Percentiles rank a stretch among this genome's conserved stretches.
These are phyloP conservation scores for Furcifer pardalis DNA, from an alignment of 2,797 vertebrate genomes.

Conservation along the genomic window DNA sequence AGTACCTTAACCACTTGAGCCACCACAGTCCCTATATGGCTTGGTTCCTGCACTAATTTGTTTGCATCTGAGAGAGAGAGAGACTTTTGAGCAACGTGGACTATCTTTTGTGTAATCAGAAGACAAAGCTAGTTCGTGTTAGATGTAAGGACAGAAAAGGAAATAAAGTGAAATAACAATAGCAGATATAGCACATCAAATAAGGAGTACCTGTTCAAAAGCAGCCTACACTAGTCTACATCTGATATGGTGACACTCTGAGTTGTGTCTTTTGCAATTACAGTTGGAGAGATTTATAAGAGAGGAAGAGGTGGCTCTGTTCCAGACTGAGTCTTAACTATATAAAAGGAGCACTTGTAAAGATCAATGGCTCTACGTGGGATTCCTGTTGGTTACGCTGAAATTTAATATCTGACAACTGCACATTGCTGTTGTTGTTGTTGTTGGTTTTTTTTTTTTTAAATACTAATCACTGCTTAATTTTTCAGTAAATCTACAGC, in stretches of 20 bases:
- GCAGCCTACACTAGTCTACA: neutral
- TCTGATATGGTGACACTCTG: neutral
- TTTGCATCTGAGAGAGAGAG: neutral
- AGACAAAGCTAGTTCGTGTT: neutral
- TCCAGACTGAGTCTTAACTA: neutral
- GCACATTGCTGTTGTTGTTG: neutral
- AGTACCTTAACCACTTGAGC: too few relatives aligned
- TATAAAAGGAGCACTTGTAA: neutral
- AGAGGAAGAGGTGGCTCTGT: neutral
- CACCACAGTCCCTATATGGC: too few relatives aligned
- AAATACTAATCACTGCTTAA: slow-evolving; percentile 1
- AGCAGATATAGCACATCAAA: neutral
- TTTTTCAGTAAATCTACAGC: neutral
- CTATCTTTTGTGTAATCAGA: slow-evolving; percentile 4
- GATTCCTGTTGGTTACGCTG: neutral
- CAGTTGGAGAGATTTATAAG: neutral
- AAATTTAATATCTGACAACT: slow-evolving; percentile 11
- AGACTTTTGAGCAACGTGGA: neutral
- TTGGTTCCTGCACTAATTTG: too few relatives aligned
- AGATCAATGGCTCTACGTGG: slow-evolving; percentile 1
- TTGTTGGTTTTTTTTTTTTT: too few relatives aligned
- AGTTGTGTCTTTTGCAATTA: neutral
- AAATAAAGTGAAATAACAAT: neutral
- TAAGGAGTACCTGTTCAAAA: neutral
- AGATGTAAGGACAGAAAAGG: neutral